Percentiles rank a stretch among this genome's conserved stretches.
These are phyloP conservation scores for Nasonovia ribisnigri DNA, from an alignment of 2,888 invertebrate genomes.

Conservation along the genomic window DNA sequence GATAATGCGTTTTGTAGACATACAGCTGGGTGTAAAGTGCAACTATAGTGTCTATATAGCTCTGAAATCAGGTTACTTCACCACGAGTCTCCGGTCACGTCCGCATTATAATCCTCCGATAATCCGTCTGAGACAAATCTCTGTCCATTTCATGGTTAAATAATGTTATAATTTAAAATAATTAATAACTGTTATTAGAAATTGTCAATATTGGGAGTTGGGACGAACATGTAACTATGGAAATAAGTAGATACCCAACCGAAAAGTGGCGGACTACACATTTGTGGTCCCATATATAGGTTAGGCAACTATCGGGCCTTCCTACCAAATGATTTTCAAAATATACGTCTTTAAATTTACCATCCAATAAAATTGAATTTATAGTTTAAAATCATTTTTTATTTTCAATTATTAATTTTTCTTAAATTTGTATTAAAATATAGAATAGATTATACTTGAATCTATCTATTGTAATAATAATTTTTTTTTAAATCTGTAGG, in stretches of 20 bases:
- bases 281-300: background rate
- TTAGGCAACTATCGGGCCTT: background rate
- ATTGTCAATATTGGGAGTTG: background rate
- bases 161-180: background rate
- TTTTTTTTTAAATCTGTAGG: background rate
- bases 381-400: background rate
- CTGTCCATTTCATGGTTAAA: background rate
- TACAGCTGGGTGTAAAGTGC: background rate
- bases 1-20: background rate
- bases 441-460: background rate
- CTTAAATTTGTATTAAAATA: background rate
- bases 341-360: background rate
- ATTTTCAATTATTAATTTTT: background rate
- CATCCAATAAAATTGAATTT: too few relatives aligned
- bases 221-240: background rate
- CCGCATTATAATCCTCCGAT: background rate
- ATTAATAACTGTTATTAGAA: background rate
- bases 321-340: background rate
- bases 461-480: background rate
- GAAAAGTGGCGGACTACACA: background rate
- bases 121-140: background rate
- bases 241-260: background rate
- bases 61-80: background rate
- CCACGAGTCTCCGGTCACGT: background rate
- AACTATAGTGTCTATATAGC: background rate